Conservation (phyloP, 2,113 vertebrate species). For the Cyprinus carpio region DNA sequence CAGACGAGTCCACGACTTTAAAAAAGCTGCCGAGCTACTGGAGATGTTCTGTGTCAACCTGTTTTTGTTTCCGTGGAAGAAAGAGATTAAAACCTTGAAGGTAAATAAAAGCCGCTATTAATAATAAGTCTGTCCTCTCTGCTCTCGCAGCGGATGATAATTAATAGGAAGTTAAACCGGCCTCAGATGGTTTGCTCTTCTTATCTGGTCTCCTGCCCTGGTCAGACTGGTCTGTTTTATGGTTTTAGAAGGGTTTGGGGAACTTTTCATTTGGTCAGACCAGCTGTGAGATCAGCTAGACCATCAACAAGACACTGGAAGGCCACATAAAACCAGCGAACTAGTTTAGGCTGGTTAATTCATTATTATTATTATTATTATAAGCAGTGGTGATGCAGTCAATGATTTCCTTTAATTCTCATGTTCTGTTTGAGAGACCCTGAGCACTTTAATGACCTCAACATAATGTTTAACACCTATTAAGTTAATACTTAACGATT, state of each 20-base stretch:
- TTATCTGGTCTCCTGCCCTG: neutral
- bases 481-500: neutral
- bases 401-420: no score
- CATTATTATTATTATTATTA: no score
- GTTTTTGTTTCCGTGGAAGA: slow-evolving; percentile 74
- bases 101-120: slow-evolving; percentile 47
- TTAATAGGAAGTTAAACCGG: no score
- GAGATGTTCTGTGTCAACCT: slow-evolving; percentile 72
- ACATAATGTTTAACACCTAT: neutral
- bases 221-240: neutral
- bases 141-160: neutral
- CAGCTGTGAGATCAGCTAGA: neutral
- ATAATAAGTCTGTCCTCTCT: neutral
- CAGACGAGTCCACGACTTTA: slow-evolving; percentile 53
- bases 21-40: slow-evolving; percentile 67
- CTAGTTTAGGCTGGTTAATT: neutral
- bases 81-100: slow-evolving; percentile 71
- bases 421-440: no score
- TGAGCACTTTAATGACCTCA: neutral
- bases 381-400: no score
- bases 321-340: neutral
- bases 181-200: neutral
- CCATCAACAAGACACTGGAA: neutral
- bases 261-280: neutral
- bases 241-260: neutral